Conservation (phyloP, 2,888 invertebrate genomes). For the Tenthredo mesomela region DNA sequence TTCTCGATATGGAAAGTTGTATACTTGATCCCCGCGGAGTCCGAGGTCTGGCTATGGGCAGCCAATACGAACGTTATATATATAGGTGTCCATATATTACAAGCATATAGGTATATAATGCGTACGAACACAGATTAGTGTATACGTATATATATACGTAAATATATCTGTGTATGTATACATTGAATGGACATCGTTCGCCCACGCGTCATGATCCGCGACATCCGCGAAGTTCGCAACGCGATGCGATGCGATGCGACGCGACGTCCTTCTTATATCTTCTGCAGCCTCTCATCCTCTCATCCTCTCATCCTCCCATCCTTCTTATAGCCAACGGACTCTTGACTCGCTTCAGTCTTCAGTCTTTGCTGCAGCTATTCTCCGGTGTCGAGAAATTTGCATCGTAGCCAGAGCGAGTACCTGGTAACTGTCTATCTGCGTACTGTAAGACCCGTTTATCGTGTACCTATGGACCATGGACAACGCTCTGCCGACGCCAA, state of each 20-base stretch:
- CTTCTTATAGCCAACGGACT: neutral
- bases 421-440: constrained; percentile 49
- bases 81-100: constrained; percentile 26
- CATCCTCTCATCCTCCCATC: neutral
- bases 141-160: neutral
- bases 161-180: neutral
- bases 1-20: constrained; percentile 72
- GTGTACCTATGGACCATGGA: neutral
- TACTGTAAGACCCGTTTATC: constrained; percentile 12
- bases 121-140: neutral
- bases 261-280: constrained; percentile 23
- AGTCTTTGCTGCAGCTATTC: constrained; percentile 43
- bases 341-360: constrained; percentile 17
- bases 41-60: constrained; percentile 52
- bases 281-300: neutral
- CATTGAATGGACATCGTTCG: constrained; percentile 68
- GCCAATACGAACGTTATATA: constrained; percentile 43
- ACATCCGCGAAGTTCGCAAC: constrained; percentile 43
- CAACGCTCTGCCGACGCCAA: constrained; percentile 4
- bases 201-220: constrained; percentile 65
- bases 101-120: neutral
- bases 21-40: constrained; percentile 64
- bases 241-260: neutral
- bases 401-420: constrained; percentile 55
- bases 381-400: constrained; percentile 68